A percentile compares a stretch with the other conserved stretches of the same genome.
Conservation (phyloP, 1,140 invertebrate species). For the Phymorhynchus buccinoides region DNA sequence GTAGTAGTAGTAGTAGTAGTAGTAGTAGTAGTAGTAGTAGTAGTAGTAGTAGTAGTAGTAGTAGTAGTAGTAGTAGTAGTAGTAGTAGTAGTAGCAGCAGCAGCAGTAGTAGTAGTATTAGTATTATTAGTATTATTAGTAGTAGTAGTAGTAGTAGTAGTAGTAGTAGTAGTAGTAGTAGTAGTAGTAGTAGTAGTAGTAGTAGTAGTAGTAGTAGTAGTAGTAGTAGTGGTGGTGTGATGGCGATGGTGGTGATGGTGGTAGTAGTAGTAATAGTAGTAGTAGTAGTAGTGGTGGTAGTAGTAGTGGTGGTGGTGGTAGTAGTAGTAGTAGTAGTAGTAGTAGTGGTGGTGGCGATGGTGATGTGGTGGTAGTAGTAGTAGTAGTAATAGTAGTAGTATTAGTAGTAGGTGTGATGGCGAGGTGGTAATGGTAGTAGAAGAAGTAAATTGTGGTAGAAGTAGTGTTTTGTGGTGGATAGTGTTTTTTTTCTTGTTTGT, state of each 20-base stretch:
- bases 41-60: conserved; percentile 17
- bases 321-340: conserved; percentile 16
- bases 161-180: conserved; percentile 17
- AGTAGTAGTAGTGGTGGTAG: conserved; percentile 8
- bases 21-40: conserved; percentile 16
- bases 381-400: too few species aligned
- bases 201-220: conserved; percentile 16
- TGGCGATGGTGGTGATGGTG: too few species aligned
- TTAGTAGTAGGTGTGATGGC: not conserved
- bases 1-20: conserved; percentile 15
- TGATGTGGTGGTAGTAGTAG: too few species aligned
- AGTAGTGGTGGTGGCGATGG: not conserved
- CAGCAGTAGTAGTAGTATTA: too few species aligned
- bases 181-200: conserved; percentile 16
- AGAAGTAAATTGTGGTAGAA: too few species aligned
- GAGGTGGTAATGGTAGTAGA: too few species aligned
- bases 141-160: too few species aligned
- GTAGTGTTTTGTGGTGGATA: not conserved
- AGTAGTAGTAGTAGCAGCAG: conserved; percentile 6
- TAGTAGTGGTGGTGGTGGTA: conserved; percentile 2
- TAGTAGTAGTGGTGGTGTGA: conserved; percentile 11
- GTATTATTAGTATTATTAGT: too few species aligned
- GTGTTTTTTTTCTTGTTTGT: too few species aligned
- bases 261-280: conserved; percentile 13
- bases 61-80: conserved; percentile 16